Percentiles rank a stretch among this genome's conserved stretches.
Evolutionary conservation across 2,888 invertebrate genomes (phyloP).

Genomic region (Caenorhabditis sp.): DNA sequence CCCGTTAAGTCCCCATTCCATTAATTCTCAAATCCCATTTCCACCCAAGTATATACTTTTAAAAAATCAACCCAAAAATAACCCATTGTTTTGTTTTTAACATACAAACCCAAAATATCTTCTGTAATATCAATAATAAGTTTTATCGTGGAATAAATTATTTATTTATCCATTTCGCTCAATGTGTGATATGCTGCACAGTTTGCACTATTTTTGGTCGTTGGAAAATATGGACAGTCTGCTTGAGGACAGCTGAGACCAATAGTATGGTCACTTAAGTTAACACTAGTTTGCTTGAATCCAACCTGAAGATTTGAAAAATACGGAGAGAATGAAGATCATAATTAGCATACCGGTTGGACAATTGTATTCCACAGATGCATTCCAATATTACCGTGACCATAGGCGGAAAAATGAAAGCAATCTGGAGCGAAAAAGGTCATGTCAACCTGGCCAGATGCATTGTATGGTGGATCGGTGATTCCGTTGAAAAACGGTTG

Average conservation of each 20-base stretch:
- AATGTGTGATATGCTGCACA: conserved; percentile 29
- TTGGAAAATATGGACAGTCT: conserved; percentile 47
- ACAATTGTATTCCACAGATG: conserved; percentile 49
- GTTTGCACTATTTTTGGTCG: conserved; percentile 44
- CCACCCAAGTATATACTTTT: background rate
- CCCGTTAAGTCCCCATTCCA: conserved; percentile 1
- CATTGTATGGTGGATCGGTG: conserved; percentile 41
- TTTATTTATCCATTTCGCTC: conserved; percentile 27
- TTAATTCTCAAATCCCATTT: conserved; percentile 2
- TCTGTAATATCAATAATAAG: conserved; percentile 1
- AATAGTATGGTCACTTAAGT: conserved; percentile 34
- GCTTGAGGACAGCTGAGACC: conserved; percentile 35
- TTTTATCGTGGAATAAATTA: background rate
- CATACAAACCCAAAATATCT: background rate
- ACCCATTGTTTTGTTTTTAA: background rate
- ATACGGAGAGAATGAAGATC: too few species aligned
- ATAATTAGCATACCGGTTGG: conserved; percentile 30
- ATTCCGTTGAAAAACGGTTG: conserved; percentile 56
- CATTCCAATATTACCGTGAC: conserved; percentile 44
- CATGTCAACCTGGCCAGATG: conserved; percentile 43
- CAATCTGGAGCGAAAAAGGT: conserved; percentile 55
- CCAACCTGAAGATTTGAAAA: too few species aligned
- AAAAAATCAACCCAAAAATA: background rate
- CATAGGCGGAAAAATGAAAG: conserved; percentile 52
- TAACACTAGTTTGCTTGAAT: conserved; percentile 33